A percentile compares a stretch with the other conserved stretches of the same genome.
These are phyloP conservation scores for Bubalus kerabau DNA, from an alignment of 2,113 vertebrate species.

Conservation along the genomic window DNA sequence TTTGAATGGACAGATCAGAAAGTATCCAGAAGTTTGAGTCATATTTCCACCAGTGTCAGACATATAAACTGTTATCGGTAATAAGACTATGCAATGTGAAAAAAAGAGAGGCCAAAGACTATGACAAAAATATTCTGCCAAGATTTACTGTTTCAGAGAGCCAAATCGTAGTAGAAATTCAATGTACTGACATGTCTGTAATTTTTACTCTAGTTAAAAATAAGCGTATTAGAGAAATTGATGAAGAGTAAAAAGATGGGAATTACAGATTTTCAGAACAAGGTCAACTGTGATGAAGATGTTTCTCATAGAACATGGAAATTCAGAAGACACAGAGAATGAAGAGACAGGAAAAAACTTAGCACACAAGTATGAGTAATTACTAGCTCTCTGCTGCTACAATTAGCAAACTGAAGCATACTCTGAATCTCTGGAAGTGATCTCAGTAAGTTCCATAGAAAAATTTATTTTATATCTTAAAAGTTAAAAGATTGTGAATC, in stretches of 20 bases:
- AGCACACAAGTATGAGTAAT: not conserved
- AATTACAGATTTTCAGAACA: not conserved
- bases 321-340: not conserved
- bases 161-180: not conserved
- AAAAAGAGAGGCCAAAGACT: not conserved
- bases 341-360: not conserved
- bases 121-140: not conserved
- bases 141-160: not conserved
- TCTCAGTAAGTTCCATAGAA: not conserved
- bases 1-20: not conserved
- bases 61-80: not conserved
- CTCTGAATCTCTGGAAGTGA: not conserved
- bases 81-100: not conserved
- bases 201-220: not conserved
- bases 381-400: not conserved
- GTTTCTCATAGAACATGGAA: not conserved
- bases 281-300: not conserved
- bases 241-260: not conserved
- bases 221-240: not conserved
- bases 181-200: not conserved
- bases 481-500: not conserved
- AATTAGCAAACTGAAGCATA: not conserved
- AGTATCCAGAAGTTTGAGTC: not conserved
- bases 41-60: not conserved
- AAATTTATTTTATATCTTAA: not conserved